Evolutionary conservation across 23 tunicate species (phyloP).

Genomic region (Ascidia mentula): DNA sequence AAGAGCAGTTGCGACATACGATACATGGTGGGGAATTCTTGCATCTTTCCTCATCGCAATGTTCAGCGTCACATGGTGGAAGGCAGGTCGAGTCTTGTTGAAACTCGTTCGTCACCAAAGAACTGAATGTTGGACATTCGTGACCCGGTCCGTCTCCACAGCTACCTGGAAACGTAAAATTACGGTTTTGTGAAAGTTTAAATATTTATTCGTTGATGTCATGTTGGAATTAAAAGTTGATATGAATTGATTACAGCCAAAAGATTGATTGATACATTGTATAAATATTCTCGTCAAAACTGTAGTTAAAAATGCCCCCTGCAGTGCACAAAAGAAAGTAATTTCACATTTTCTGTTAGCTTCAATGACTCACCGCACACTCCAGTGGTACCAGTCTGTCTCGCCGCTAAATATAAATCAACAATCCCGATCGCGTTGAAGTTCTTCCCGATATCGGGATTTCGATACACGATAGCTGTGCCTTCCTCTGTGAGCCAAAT

Average conservation of each 20-base stretch:
- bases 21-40: conserved; percentile 9
- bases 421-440: not conserved
- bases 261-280: no score
- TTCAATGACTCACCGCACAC: conserved; percentile 14
- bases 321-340: no score
- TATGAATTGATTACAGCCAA: no score
- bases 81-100: conserved; percentile 19
- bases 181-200: no score
- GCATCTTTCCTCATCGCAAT: conserved; percentile 49
- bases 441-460: not conserved
- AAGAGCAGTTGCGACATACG: conserved; percentile 24
- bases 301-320: no score
- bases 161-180: not conserved
- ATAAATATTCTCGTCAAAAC: no score
- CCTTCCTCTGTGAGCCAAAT: not conserved
- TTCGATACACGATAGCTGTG: not conserved
- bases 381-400: not conserved
- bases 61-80: conserved; percentile 18
- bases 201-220: no score
- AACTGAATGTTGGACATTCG: not conserved
- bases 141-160: not conserved
- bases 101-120: not conserved
- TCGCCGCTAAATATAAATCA: not conserved
- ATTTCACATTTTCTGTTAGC: no score
- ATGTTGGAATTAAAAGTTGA: no score